phyloP scores from a whole-genome alignment of 2,113 vertebrate species.

The Tragelaphus imberbis region DNA sequence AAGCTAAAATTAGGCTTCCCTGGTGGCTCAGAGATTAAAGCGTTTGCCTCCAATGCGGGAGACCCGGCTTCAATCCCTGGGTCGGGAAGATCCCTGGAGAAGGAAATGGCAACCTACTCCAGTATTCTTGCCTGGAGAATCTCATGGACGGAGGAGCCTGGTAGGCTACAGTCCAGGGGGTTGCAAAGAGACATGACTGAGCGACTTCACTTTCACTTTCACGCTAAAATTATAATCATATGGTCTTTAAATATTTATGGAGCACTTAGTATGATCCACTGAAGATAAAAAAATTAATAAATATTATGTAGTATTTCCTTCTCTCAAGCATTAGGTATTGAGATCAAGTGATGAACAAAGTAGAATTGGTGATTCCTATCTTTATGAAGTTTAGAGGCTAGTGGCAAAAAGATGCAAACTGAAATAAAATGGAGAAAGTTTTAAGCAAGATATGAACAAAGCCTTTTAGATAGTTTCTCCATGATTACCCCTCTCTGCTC shows the following conservation, averaged over 20 bases:
- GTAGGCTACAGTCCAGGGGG: too few relatives aligned
- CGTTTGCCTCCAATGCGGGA: too few relatives aligned
- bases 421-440: background rate
- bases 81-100: too few relatives aligned
- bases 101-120: too few relatives aligned
- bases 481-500: rapidly evolving
- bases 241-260: background rate
- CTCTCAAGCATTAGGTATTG: background rate
- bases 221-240: background rate
- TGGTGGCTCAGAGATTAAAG: too few relatives aligned
- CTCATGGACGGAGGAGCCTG: too few relatives aligned
- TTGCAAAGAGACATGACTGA: too few relatives aligned
- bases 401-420: background rate
- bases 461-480: background rate
- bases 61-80: too few relatives aligned
- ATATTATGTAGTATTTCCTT: background rate
- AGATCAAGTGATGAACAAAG: background rate
- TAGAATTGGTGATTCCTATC: background rate
- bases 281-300: background rate
- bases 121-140: too few relatives aligned
- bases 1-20: background rate
- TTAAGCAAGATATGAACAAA: background rate
- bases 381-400: background rate
- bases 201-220: too few relatives aligned
- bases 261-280: background rate